Evolutionary conservation across 2,797 vertebrate species (phyloP).

Genomic region (Sebastes dallii): DNA sequence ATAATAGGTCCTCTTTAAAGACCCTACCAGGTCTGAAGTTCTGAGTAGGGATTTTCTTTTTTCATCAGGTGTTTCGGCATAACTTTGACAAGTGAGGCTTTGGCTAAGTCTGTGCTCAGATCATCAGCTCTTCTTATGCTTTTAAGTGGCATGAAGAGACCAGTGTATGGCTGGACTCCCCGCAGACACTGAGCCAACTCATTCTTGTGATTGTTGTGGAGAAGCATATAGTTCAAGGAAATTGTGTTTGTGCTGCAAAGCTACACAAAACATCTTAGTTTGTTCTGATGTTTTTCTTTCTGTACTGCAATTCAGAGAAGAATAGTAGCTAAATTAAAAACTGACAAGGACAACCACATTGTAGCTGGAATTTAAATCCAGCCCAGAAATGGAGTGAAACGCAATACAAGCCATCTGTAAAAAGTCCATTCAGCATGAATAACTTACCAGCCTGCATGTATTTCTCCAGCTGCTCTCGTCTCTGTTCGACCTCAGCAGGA

Average conservation of each 20-base stretch:
- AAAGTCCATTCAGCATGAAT: slow-evolving; percentile 21
- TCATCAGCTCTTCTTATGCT: slow-evolving; percentile 36
- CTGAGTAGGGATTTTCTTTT: slow-evolving; percentile 9
- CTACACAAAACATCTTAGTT: background rate
- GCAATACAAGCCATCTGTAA: slow-evolving; percentile 33
- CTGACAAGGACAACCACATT: slow-evolving; percentile 20
- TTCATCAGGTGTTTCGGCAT: slow-evolving; percentile 45
- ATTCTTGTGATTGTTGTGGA: slow-evolving; percentile 43
- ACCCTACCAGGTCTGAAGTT: slow-evolving; percentile 4
- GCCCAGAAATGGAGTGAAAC: slow-evolving; percentile 37
- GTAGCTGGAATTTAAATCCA: slow-evolving; percentile 22
- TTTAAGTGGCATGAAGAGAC: slow-evolving; percentile 32
- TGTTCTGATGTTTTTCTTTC: background rate
- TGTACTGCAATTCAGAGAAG: slow-evolving; percentile 3
- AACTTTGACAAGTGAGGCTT: background rate
- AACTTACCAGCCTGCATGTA: slow-evolving; percentile 98
- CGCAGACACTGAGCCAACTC: slow-evolving; percentile 25
- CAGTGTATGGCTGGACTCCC: slow-evolving; percentile 26
- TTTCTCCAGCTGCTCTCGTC: slow-evolving; percentile 96
- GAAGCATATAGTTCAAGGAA: slow-evolving; percentile 27
- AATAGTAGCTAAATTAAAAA: background rate
- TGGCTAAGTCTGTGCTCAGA: slow-evolving; percentile 9
- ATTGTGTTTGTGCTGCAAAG: slow-evolving; percentile 9
- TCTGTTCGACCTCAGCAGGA: slow-evolving; percentile 94
- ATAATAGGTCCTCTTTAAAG: background rate